Evolutionary conservation across 2,888 invertebrate species (phyloP).

Genomic region (Hofmannophila pseudospretella): DNA sequence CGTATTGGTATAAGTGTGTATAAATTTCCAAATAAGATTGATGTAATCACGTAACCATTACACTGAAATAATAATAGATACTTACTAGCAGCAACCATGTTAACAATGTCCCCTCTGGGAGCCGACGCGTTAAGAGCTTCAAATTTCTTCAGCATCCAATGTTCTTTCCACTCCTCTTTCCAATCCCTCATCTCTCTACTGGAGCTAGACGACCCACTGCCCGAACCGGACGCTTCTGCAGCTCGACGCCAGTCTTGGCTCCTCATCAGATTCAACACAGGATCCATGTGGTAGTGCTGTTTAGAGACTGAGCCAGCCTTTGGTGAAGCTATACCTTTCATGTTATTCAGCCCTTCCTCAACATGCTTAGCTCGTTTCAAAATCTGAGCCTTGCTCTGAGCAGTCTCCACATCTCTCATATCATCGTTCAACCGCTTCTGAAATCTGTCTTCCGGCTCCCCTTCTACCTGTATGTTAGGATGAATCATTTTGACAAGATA

Average conservation of each 20-base stretch:
- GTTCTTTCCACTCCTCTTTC: conserved; percentile 31
- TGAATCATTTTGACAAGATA: no score
- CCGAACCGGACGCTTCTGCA: neutral
- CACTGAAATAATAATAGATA: no score
- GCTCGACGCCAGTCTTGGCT: conserved; percentile 2
- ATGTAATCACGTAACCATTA: no score
- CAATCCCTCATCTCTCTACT: conserved; percentile 27
- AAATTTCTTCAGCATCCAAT: conserved; percentile 21
- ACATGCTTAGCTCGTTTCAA: conserved; percentile 9
- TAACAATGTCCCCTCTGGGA: conserved; percentile 24
- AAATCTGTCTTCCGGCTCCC: neutral
- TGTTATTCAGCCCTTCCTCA: conserved; percentile 1
- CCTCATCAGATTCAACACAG: conserved; percentile 32
- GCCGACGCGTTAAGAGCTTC: conserved; percentile 2
- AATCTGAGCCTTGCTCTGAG: conserved; percentile 13
- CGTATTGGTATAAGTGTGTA: no score
- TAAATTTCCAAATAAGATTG: no score
- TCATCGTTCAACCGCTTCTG: neutral
- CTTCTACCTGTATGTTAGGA: neutral
- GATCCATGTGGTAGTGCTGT: conserved; percentile 31
- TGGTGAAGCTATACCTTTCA: neutral
- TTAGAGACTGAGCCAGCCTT: conserved; percentile 5
- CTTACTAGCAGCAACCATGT: conserved; percentile 60
- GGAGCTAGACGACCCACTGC: conserved; percentile 17
- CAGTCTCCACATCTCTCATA: conserved; percentile 8